phyloP scores from a whole-genome alignment of 2,113 vertebrate genomes.

The Sceloporus tristichus region DNA sequence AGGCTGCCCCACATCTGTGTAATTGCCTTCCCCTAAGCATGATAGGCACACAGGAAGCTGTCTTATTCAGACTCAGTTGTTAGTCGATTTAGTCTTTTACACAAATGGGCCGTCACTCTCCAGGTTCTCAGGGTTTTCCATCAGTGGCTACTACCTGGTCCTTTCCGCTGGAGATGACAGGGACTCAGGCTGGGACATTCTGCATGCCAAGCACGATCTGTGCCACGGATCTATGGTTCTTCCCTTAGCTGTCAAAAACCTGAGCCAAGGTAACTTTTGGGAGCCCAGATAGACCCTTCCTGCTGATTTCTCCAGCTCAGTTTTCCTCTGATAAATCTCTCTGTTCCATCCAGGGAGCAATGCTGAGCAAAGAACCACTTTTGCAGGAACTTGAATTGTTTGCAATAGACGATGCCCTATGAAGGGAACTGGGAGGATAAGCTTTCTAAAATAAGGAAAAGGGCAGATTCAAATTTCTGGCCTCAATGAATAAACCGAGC shows the following conservation, averaged over 20 bases:
- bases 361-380: background rate
- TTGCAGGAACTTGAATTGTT: background rate
- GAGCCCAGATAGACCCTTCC: background rate
- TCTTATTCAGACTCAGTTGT: background rate
- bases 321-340: background rate
- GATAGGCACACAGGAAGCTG: background rate
- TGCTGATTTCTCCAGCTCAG: background rate
- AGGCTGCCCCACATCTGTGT: background rate
- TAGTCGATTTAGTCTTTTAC: background rate
- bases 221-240: background rate
- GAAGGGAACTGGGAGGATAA: background rate
- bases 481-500: background rate
- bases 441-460: background rate
- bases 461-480: background rate
- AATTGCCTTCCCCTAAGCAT: background rate
- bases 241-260: background rate
- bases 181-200: background rate
- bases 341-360: background rate
- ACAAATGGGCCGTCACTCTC: too few species aligned
- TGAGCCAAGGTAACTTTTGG: background rate
- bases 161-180: too few species aligned
- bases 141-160: background rate
- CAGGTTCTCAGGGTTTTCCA: too few species aligned
- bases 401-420: background rate
- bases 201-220: background rate